Percentiles rank a stretch among this genome's conserved stretches.
These are phyloP conservation scores for Megalops cyprinoides DNA, from an alignment of 2,797 vertebrate genomes.

Conservation along the genomic window DNA sequence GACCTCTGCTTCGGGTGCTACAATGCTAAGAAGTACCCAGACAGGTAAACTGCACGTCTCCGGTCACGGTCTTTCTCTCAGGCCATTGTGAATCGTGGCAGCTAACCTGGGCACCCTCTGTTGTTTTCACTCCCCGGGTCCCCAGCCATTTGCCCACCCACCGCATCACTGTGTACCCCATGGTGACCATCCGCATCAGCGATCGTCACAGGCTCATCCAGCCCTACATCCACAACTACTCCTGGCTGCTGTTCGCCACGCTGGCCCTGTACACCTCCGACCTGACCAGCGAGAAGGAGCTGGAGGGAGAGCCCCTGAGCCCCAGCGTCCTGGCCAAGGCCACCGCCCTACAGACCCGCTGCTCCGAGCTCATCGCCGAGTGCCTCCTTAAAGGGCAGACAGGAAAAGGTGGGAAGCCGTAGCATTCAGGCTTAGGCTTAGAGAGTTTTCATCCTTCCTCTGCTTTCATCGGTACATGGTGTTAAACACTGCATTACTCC, in stretches of 20 bases:
- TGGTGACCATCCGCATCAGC: slow-evolving; percentile 93
- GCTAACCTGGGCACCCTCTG: background rate
- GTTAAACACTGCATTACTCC: too few species aligned
- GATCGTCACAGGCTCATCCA: slow-evolving; percentile 94
- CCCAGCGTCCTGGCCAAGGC: slow-evolving; percentile 64
- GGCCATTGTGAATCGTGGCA: background rate
- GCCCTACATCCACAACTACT: slow-evolving; percentile 96
- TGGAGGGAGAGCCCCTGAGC: slow-evolving; percentile 75
- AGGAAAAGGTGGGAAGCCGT: slow-evolving; percentile 80
- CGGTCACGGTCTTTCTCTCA: background rate
- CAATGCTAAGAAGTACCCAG: slow-evolving; percentile 92
- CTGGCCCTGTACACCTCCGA: slow-evolving; percentile 91
- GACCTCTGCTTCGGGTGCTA: slow-evolving; percentile 98
- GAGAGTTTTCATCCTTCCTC: too few species aligned
- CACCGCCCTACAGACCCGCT: slow-evolving; percentile 76
- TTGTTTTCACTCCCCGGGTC: background rate
- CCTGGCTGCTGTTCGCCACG: slow-evolving; percentile 93
- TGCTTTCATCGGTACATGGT: too few species aligned
- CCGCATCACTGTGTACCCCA: slow-evolving; percentile 90
- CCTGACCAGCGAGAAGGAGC: slow-evolving; percentile 74
- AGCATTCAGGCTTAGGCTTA: too few species aligned
- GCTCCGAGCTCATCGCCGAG: slow-evolving; percentile 89
- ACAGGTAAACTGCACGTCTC: slow-evolving; percentile 77
- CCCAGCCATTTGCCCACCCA: slow-evolving; percentile 92
- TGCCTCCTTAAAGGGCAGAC: slow-evolving; percentile 91